Conservation (phyloP, 2,113 vertebrate genomes). For the Monarcha castaneiventris region DNA sequence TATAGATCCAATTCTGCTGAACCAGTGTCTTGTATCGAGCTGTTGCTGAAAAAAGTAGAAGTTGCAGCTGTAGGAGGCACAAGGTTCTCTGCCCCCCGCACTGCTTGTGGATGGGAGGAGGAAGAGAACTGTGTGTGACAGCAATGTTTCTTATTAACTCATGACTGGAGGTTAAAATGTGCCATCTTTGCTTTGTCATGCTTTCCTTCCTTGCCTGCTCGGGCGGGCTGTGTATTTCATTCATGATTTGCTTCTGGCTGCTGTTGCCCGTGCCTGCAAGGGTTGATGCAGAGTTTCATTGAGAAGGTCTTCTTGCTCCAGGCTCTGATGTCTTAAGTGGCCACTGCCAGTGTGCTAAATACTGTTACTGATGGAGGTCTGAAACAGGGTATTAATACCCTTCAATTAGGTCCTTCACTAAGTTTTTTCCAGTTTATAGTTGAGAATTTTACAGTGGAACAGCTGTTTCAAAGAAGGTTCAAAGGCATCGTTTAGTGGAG, state of each 20-base stretch:
- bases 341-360: background rate
- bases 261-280: background rate
- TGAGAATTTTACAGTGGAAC: background rate
- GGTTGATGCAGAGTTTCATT: background rate
- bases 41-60: background rate
- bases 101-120: background rate
- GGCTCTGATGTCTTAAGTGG: background rate
- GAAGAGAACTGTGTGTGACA: background rate
- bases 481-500: background rate
- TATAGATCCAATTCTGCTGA: background rate
- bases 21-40: background rate
- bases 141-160: background rate
- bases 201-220: background rate
- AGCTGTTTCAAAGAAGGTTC: background rate
- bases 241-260: background rate
- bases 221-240: background rate
- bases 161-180: background rate
- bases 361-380: rapidly evolving
- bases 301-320: background rate
- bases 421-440: background rate
- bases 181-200: background rate
- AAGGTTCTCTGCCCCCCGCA: background rate
- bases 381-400: background rate
- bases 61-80: rapidly evolving
- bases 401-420: background rate